Evolutionary conservation across 2,113 vertebrate genomes (phyloP), one percentile per base, ranked within the genome.

Genomic region (Ahaetulla prasina): DNA sequence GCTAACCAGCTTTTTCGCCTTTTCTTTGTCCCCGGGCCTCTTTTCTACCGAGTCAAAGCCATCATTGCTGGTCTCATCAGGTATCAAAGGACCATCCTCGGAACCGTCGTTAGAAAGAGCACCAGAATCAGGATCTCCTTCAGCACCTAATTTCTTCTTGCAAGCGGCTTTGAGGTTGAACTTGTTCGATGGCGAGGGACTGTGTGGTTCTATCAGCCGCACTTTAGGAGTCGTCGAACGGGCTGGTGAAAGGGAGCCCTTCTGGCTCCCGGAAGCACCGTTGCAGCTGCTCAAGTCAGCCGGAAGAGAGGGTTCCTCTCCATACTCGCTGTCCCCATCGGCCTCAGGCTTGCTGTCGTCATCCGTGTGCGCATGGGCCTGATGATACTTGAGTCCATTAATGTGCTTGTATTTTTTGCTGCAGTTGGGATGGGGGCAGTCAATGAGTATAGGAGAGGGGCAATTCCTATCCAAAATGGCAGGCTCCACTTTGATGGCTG

Each of bases 341-440:
- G 98, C 97, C 93, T 99, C 99, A 22, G 98, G 97, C 95, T 99
- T 99, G 95, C 99, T 98, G 93, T 99, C 99, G 0, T 99, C 99
- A 1, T 99, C 99, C 0, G 99, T 99, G 94, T 99, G 99, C 0
- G 99, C 99, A 0, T 99, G 99, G 49, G 99, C 99, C 97, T 99
- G 99, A 96, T 99, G 99, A 94, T 99, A 99, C 96, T 99, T 99
- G 47, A 99, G 98, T 74, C 99, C 99, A 0, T 99, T 99, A 95
- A 99, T 99, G 98, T 99, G 99, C 98, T 99, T 99, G 97, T 99
- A 99, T 92, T 99, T 99, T 96, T 99, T 99, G 98, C 99, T 99
- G 95, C 99, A 99, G 96, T 99, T 99, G 8, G 99, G 99, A 95
- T 99, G 99, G 74, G 99, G 99, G 90, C 99, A 99, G 95, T 99